Evolutionary conservation across 2,888 invertebrate genomes (phyloP).

Genomic region (Pardosa pseudoannulata): DNA sequence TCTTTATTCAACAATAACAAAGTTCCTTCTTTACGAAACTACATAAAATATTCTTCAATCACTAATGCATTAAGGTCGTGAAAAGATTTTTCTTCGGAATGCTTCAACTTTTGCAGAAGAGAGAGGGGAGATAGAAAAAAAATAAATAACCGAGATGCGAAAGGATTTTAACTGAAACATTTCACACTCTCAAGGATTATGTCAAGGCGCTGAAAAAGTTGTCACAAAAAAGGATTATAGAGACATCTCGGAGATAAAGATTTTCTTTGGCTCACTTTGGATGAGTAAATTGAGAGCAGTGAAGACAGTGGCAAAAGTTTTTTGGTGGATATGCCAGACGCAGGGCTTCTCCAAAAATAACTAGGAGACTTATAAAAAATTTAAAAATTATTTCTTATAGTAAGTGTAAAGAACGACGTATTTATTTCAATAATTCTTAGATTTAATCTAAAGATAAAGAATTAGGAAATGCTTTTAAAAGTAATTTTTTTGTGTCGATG

Average conservation of each 20-base stretch:
- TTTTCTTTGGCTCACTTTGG: not conserved
- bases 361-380: too few relatives aligned
- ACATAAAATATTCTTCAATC: not conserved
- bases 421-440: too few relatives aligned
- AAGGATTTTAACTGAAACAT: conserved; percentile 4
- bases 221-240: conserved; percentile 10
- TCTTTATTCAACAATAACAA: too few relatives aligned
- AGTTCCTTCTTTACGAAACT: too few relatives aligned
- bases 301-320: conserved; percentile 2
- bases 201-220: conserved; percentile 1
- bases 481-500: too few relatives aligned
- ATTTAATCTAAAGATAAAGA: too few relatives aligned
- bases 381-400: too few relatives aligned
- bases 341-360: too few relatives aligned
- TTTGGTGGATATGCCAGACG: not conserved
- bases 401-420: too few relatives aligned
- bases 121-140: too few relatives aligned
- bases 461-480: too few relatives aligned
- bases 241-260: conserved; percentile 12
- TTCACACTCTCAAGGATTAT: not conserved
- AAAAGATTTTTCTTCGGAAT: not conserved
- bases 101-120: not conserved
- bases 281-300: not conserved
- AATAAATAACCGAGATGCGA: too few relatives aligned
- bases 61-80: not conserved